A percentile compares a stretch with the other conserved stretches of the same genome.
Evolutionary conservation across 2,113 vertebrate species (phyloP).

Genomic region (Polypterus bichir): DNA sequence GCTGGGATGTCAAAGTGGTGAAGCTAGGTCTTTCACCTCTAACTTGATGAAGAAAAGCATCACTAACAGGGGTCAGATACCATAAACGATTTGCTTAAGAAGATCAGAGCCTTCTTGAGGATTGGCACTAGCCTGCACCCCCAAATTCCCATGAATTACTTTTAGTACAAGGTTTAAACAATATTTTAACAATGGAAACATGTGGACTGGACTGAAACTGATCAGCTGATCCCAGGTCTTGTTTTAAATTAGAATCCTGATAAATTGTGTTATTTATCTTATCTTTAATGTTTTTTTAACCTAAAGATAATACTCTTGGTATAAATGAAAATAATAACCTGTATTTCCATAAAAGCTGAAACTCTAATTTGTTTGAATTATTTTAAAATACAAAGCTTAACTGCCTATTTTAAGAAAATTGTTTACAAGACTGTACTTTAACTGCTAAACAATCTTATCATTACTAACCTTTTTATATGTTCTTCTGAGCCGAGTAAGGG

Average conservation of each 20-base stretch:
- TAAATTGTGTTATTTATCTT: constrained; percentile 4
- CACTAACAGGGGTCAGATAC: constrained; percentile 31
- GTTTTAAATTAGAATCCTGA: constrained; percentile 20
- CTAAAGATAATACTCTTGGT: too few species aligned
- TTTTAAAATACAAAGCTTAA: too few species aligned
- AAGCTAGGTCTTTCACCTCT: constrained; percentile 42
- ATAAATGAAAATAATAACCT: too few species aligned
- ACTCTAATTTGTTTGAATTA: too few species aligned
- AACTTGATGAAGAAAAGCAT: constrained; percentile 32
- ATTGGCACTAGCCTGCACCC: constrained; percentile 45
- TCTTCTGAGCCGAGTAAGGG: too few species aligned
- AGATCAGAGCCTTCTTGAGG: constrained; percentile 49
- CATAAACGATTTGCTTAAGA: constrained; percentile 51
- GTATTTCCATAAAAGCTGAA: too few species aligned
- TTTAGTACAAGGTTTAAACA: constrained; percentile 17
- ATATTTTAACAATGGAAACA: constrained; percentile 20
- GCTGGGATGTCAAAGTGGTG: constrained; percentile 35
- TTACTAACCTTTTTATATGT: too few species aligned
- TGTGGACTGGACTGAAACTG: constrained; percentile 7
- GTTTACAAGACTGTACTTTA: too few species aligned
- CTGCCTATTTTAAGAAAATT: too few species aligned
- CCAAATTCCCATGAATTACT: constrained; percentile 45
- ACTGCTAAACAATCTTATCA: too few species aligned
- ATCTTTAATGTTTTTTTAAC: too few species aligned
- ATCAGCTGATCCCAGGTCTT: constrained; percentile 23